These are phyloP conservation scores for Fulica atra DNA, from an alignment of 2,113 vertebrate species.

Conservation along the genomic window DNA sequence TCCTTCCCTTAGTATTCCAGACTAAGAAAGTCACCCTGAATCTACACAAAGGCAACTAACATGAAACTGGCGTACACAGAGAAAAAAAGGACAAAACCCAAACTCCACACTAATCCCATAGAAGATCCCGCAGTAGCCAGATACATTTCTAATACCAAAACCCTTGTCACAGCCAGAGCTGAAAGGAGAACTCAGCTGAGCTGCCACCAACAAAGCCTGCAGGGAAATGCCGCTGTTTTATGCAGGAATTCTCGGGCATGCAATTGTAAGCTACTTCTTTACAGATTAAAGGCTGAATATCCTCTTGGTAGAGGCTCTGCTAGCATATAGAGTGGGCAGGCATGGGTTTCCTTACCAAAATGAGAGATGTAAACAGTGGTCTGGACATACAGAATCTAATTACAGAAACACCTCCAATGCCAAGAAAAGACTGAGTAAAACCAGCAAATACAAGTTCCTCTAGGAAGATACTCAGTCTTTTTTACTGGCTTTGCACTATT, in stretches of 20 bases:
- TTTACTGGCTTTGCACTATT: neutral
- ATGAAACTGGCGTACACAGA: neutral
- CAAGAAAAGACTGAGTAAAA: neutral
- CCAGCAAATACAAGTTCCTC: neutral
- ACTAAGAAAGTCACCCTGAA: neutral
- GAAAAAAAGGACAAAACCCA: too few species aligned
- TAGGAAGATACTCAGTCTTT: neutral
- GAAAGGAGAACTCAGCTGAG: neutral
- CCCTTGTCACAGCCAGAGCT: neutral
- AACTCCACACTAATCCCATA: neutral
- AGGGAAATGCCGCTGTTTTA: neutral
- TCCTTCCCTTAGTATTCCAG: neutral
- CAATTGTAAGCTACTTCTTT: slow-evolving; percentile 8
- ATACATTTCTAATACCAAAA: neutral
- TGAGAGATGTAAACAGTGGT: neutral
- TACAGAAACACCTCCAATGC: neutral
- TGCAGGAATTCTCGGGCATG: neutral
- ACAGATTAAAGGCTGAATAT: slow-evolving; percentile 5
- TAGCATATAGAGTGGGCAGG: neutral
- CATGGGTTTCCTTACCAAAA: slow-evolving; percentile 2
- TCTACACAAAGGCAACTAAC: neutral
- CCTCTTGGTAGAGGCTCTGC: slow-evolving; percentile 8
- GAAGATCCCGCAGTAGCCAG: neutral
- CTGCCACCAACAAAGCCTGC: neutral
- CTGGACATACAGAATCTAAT: neutral